Evolutionary conservation across 2,113 vertebrate genomes (phyloP).

Genomic region (Ondatra zibethicus): DNA sequence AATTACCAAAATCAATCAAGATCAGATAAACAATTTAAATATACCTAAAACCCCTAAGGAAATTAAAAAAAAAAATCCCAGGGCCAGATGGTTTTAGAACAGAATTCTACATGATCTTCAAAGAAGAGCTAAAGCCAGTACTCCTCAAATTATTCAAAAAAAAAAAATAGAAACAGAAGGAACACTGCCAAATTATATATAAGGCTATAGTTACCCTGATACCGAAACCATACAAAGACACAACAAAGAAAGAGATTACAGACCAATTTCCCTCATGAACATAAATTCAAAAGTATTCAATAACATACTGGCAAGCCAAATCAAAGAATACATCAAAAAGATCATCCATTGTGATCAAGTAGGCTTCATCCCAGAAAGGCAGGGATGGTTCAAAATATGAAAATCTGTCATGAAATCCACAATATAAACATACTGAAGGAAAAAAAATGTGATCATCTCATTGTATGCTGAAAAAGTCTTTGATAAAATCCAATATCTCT

Average conservation of each 20-base stretch:
- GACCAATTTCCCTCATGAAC: background rate
- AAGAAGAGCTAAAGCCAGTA: background rate
- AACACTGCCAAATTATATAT: background rate
- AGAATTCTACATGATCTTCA: background rate
- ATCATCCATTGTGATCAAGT: background rate
- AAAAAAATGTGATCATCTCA: too few relatives aligned
- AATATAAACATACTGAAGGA: too few relatives aligned
- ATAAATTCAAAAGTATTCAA: background rate
- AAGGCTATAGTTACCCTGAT: background rate
- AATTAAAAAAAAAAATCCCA: background rate
- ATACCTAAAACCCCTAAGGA: background rate
- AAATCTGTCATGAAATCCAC: too few relatives aligned
- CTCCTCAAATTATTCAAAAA: background rate
- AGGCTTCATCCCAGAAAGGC: too few relatives aligned
- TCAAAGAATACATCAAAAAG: background rate
- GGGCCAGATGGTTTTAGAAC: background rate
- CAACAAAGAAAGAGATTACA: background rate
- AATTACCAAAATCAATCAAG: background rate
- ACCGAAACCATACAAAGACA: background rate
- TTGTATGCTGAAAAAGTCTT: too few relatives aligned
- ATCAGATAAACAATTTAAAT: background rate
- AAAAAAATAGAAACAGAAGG: background rate
- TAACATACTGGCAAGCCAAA: background rate
- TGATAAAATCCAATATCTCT: too few relatives aligned
- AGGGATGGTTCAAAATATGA: too few relatives aligned